These are phyloP conservation scores for Potamarius usumacintae DNA, from an alignment of 2,113 vertebrate species.

Conservation along the genomic window DNA sequence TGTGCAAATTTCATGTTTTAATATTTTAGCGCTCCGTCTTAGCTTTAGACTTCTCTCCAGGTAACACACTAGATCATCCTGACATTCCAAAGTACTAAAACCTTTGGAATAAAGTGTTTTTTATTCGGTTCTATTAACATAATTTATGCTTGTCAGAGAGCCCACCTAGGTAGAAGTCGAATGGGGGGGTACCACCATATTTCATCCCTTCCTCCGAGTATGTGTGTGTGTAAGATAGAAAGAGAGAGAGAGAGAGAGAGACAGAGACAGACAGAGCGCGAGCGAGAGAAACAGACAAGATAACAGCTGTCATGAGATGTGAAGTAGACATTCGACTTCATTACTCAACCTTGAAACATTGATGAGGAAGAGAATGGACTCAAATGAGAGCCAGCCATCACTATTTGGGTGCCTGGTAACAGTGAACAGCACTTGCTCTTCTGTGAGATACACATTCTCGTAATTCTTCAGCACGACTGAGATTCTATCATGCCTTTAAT, in stretches of 20 bases:
- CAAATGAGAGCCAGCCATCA: constrained; percentile 41
- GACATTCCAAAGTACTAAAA: constrained; percentile 77
- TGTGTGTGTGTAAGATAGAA: neutral
- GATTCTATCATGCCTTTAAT: neutral
- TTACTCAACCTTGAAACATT: constrained; percentile 54
- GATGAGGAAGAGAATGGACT: constrained; percentile 52
- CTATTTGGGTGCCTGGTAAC: constrained; percentile 34
- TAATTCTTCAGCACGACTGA: constrained; percentile 9
- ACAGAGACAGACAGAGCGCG: neutral
- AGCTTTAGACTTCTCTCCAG: constrained; percentile 72
- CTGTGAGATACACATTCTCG: neutral
- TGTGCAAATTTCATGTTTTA: constrained; percentile 73
- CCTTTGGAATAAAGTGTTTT: constrained; percentile 79
- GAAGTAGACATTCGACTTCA: constrained; percentile 53
- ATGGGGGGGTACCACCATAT: constrained; percentile 55
- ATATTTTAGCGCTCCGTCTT: constrained; percentile 78
- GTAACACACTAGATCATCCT: constrained; percentile 75
- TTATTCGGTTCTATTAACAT: constrained; percentile 78
- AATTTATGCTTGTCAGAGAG: constrained; percentile 76
- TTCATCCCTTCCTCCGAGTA: constrained; percentile 54
- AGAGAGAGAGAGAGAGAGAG: constrained; percentile 8
- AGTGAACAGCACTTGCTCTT: constrained; percentile 13
- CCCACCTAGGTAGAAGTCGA: constrained; percentile 57
- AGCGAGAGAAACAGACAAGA: constrained; percentile 36
- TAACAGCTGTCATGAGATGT: constrained; percentile 42